Evolutionary conservation across 2,113 vertebrate genomes (phyloP).

Genomic region (Orthochromis malagaraziensis): DNA sequence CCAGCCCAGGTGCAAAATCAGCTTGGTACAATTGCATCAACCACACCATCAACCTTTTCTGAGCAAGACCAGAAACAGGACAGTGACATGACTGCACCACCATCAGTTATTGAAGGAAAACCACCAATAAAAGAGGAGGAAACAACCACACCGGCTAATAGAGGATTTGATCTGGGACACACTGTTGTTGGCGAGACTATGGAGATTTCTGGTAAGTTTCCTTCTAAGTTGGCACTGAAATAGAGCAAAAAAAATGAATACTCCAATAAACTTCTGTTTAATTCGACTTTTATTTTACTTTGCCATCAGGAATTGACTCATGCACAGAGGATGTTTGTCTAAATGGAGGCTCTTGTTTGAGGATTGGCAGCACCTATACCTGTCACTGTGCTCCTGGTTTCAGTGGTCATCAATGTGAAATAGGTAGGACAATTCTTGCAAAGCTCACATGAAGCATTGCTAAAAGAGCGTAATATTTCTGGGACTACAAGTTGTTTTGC

Average conservation of each 20-base stretch:
- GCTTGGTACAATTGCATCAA: not conserved
- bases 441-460: not conserved
- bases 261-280: not conserved
- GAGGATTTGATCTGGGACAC: conserved; percentile 22
- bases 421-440: conserved; percentile 66
- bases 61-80: not conserved
- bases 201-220: conserved; percentile 64
- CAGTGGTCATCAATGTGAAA: conserved; percentile 85
- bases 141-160: not conserved
- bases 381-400: conserved; percentile 90
- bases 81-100: not conserved
- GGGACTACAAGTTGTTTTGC: not conserved
- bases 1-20: not conserved
- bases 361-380: conserved; percentile 70
- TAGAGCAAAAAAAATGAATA: not conserved
- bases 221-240: not conserved
- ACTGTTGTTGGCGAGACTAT: conserved; percentile 54
- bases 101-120: not conserved
- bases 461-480: not conserved
- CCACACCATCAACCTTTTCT: not conserved
- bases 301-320: conserved; percentile 71
- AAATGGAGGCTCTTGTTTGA: conserved; percentile 86
- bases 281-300: not conserved
- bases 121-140: not conserved
- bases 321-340: conserved; percentile 83